phyloP scores from a whole-genome alignment of 1,140 invertebrate genomes.

The Brachionus paranguensis region DNA sequence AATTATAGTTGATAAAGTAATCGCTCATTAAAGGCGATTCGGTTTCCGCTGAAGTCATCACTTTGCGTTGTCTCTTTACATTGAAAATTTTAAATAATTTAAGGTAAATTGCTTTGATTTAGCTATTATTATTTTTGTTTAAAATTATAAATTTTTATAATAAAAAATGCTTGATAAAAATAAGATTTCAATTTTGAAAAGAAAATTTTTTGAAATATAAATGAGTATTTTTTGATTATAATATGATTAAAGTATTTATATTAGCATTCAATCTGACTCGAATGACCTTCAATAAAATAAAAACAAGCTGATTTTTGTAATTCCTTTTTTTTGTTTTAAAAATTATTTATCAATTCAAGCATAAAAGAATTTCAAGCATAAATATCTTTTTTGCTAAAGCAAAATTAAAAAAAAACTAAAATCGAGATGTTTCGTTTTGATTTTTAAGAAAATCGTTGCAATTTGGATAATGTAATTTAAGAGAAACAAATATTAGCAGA shows the following conservation, averaged over 20 bases:
- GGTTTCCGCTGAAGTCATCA: neutral
- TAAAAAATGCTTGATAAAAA: conserved; percentile 2
- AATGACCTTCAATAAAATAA: neutral
- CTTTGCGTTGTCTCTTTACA: neutral
- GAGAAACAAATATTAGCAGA: too few relatives aligned
- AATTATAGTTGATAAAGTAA: neutral
- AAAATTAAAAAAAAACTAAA: neutral
- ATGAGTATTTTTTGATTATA: neutral
- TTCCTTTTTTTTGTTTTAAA: neutral
- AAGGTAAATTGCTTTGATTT: neutral
- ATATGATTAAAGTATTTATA: neutral
- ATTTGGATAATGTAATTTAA: too few relatives aligned
- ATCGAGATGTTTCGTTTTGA: neutral
- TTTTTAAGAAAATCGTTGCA: neutral
- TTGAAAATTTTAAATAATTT: neutral
- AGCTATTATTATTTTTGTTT: neutral
- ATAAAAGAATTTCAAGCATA: neutral
- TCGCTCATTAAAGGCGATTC: neutral
- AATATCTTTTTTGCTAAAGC: neutral
- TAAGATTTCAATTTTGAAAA: neutral
- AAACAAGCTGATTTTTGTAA: neutral
- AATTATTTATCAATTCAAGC: neutral
- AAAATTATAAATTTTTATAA: neutral
- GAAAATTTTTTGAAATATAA: neutral
- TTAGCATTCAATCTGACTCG: neutral